Base-by-base conservation (phyloP, 2,113 vertebrate species). In the Dipodomys spectabilis region DNA sequence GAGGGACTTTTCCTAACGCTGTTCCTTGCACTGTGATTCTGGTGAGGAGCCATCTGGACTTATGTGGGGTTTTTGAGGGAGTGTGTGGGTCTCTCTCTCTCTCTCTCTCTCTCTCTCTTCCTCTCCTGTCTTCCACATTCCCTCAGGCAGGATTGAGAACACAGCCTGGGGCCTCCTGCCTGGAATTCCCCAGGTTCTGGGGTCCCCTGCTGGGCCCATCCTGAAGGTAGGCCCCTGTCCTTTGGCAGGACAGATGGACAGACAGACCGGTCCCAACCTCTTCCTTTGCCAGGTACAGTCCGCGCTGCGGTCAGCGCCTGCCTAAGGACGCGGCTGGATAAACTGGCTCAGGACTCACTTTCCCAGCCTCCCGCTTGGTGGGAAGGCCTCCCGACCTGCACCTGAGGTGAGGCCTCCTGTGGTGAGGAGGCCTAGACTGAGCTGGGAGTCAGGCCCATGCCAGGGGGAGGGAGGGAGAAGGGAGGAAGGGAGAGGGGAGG, bases 281-380 rank as follows among this genome's bases (percentile, higher is more conserved):
- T 11, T 1, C 6, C 67, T 19, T 28, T 15, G 22, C 71, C 18
- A 12, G 72, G 57, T 67, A 44, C 19, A 20, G 35, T 23, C 65
- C 6, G 35, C 12, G 0, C 39, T 82, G 8, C 72, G 10, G 0
- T 27, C 49, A 35, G 28, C 1, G 12, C 85, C 75, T 25, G 60
- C 72, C 90, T 77, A 80, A 92, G 35, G 89, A 83, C 78, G 5
- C 25, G 57, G 64, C 83, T 45, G 95, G 80, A 86, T 90, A 35
- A 62, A 88, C 88, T 90, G 88, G 80, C 92, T 80, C 35, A 72
- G 88, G 91, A 94, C 80, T 92, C 67, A 1, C 85, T 82, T 90
- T 60, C 92, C 20, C 1, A 5, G 92, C 62, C 44, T 75, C 83
- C 68, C 69, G 74, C 71, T 64, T 45, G 67, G n/a, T 65, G 53